Base-by-base conservation (phyloP, 2,888 invertebrate species). In the Podotricha telesiphe region DNA sequence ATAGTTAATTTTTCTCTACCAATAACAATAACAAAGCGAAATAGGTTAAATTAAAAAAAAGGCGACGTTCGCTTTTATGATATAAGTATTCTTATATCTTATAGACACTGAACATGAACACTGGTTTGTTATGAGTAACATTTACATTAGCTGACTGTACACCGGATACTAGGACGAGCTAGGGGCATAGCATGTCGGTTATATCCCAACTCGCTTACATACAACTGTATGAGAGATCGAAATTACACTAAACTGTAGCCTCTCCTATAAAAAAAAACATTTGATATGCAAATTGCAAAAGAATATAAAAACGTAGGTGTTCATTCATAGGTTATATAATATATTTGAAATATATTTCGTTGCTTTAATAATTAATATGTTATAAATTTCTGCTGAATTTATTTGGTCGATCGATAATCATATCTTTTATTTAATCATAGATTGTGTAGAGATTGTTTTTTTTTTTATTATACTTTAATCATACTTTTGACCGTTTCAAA, bases 21-120 rank as follows among this genome's bases (percentile, higher is more conserved):
- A 81, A 86, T 87, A 91, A 91, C 91, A 91, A 89, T 87, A 91
- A 91, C 91, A 87, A 88, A 91, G 88, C 87, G 79, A 86, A 84
- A 79, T 45, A 48, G 82, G 82, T 81, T 80, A 82, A 72, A 62
- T 68, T 63, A 48, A 55, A 64, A 45, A 68, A 69, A n/a, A 42
- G n/a, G 34, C 53, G 34, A 34, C 10, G 53, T 22, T 19, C 61
- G 28, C 61, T 61, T 34, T 3, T 48, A n/a, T 13, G 42, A 48
- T 17, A 11, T 17, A 45, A 22, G 42, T 42, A 47, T 47, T 47
- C 47, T 62, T 37, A 45, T 63, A 50, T 50, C 28, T 56, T 55
- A 62, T 50, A 61, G 20, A 58, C 51, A 67, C 51, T 53, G 70
- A 61, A 61, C 47, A 67, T 67, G 63, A 63, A 66, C 59, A 67